Evolutionary conservation across 1,140 invertebrate species (phyloP), one percentile per base, ranked within the genome.

Genomic region (Pseudomyrmex gracilis): DNA sequence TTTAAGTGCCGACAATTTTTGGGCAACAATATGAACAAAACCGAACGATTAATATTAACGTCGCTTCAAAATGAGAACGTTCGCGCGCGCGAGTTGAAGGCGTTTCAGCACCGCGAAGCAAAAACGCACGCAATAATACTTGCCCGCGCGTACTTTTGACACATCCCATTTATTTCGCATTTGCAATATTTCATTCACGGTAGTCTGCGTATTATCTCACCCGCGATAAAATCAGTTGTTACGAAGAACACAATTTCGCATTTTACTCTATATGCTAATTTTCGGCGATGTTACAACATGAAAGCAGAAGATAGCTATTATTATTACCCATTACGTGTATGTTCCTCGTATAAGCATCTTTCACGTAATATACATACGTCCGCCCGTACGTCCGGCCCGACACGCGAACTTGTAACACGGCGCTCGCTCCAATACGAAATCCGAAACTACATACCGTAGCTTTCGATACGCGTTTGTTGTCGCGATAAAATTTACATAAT

Each of bases 191-290:
- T 71, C 43, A 80, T 47, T 70, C 49, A 24, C 51, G 34, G 17
- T 9, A 47, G 66, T 53, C 34, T 57, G 43, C 51, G 20, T 58
- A 70, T 58, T 71, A 77, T 10, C 47, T 13, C 10, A 64, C 12
- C 2, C 10, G 12, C 43, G 34, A 53, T 70, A 80, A 70, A 80
- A 70, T 71, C 17, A 60, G 22, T 70, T 71, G 8, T 12, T 5
- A 20, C 67, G 53, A 80, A 80, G 66, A 70, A 80, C 47, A n/a
- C 64, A 58, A 8, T 80, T 80, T 71, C 70, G 66, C 67, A 80
- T 80, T 80, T 71, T 80, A 80, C 76, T 80, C 66, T 80, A 80
- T 80, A 80, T 80, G 76, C 53, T 80, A 80, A 80, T 80, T 58
- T 45, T n/a, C 34, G 43, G 13, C 57, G 20, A 70, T 71, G 51